Evolutionary conservation across 2,797 vertebrate species (phyloP), one percentile per base, ranked within the genome.

Genomic region (Cirrhinus molitorella): DNA sequence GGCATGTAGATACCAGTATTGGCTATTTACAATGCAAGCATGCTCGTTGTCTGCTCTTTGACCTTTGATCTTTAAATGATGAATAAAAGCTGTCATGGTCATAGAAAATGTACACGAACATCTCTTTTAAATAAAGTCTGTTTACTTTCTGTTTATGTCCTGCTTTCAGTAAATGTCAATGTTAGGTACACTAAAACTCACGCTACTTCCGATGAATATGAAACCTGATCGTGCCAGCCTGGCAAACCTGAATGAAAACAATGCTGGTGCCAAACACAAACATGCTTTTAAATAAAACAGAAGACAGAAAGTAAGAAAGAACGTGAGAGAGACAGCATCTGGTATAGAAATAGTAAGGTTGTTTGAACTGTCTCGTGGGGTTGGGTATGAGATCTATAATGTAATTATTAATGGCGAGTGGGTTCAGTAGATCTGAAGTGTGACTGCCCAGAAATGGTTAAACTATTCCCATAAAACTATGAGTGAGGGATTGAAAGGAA

Each of bases 341-440:
- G 19, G 6, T 57, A 25, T 19, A 23, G 57, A 7, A 51, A 4
- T 23, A 23, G 13, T 13, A 81, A 16, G 5, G 23, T 23, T 66
- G 34, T 61, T 14, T 75, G 21, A n/a, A 17, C 53, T 21, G 43
- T 72, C 65, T 66, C 19, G 57, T 53, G 66, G 1, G 2, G 7
- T 79, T 79, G 53, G 57, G 51, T 55, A 80, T 79, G 59, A 66
- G 40, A 57, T 43, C 19, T 74, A 28, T 66, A 34, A 78, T 65
- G 59, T 83, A 43, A 79, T 76, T 53, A 16, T 43, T 61, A 78
- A 53, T 80, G 74, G 43, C 45, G 23, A 78, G 55, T 57, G n/a
- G 71, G 31, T 23, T 80, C 9, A 55, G 72, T 59, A n/a, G 19
- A 65, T 78, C 25, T 78, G 51, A 77, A 84, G 71, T 80, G 80